phyloP scores from a whole-genome alignment of 2,797 vertebrate species.

The Lutjanus argentimaculatus region DNA sequence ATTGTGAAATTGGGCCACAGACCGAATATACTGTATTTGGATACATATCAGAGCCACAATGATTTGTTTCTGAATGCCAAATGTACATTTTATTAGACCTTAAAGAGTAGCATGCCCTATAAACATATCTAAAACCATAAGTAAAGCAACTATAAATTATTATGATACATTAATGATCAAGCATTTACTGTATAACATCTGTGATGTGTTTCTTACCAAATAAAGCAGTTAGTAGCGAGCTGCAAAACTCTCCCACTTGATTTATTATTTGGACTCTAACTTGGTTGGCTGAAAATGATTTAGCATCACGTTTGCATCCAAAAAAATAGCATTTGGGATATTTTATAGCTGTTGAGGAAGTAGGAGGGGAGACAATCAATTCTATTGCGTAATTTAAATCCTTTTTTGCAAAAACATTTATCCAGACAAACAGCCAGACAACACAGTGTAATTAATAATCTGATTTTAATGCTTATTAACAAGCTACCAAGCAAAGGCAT shows the following conservation, averaged over 20 bases:
- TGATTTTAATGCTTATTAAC: slow-evolving; percentile 7
- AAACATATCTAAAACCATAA: not conserved
- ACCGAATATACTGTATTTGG: not conserved
- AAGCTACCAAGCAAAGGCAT: not conserved
- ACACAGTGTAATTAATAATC: not conserved
- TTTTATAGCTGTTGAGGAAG: not conserved
- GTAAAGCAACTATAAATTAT: not conserved
- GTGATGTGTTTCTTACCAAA: not conserved
- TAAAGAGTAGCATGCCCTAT: not conserved
- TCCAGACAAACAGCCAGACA: slow-evolving; percentile 4
- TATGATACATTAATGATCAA: not conserved
- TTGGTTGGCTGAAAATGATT: not conserved
- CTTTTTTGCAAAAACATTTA: slow-evolving; percentile 4
- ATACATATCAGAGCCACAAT: not conserved
- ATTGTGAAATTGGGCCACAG: not conserved
- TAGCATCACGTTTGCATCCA: not conserved
- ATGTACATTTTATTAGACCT: not conserved
- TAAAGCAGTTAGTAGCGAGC: not conserved
- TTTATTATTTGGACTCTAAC: not conserved
- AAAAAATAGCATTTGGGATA: not conserved
- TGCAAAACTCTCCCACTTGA: not conserved
- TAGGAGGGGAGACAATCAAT: not conserved
- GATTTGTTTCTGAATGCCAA: not conserved
- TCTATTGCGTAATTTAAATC: not conserved
- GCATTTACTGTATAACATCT: not conserved